These are phyloP conservation scores for Zaprionus inermis DNA, from an alignment of 1,140 invertebrate species.

Conservation along the genomic window DNA sequence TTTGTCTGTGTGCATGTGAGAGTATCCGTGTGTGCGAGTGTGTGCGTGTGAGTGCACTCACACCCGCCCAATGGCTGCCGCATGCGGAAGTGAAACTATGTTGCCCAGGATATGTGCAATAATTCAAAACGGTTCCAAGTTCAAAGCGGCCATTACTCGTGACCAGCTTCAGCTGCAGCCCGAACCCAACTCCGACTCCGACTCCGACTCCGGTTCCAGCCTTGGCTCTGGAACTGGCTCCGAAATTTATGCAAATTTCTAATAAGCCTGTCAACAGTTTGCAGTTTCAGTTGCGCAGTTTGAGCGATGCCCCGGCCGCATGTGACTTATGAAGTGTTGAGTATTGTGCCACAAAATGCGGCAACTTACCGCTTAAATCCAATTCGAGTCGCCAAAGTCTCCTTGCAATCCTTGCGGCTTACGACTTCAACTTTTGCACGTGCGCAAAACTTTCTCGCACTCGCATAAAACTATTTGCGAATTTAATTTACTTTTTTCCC, in stretches of 20 bases:
- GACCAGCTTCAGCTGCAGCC: slow-evolving; percentile 23
- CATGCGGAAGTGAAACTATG: slow-evolving; percentile 82
- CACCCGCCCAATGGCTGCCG: slow-evolving; percentile 60
- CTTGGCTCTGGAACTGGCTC: slow-evolving; percentile 7
- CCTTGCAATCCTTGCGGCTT: slow-evolving; percentile 55
- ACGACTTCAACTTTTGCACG: slow-evolving; percentile 64
- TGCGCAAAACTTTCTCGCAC: slow-evolving; percentile 61
- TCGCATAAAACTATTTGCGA: slow-evolving; percentile 31
- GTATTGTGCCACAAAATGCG: slow-evolving; percentile 48
- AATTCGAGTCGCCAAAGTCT: slow-evolving; percentile 55
- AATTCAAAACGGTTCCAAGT: slow-evolving; percentile 84
- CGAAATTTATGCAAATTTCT: slow-evolving; percentile 79
- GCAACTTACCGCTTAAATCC: slow-evolving; percentile 72
- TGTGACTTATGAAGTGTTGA: slow-evolving; percentile 80
- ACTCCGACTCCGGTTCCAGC: background rate
- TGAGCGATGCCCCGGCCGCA: slow-evolving; percentile 61
- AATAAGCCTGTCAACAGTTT: slow-evolving; percentile 83
- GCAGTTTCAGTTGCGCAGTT: slow-evolving; percentile 35
- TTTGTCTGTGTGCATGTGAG: slow-evolving; percentile 30
- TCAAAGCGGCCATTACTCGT: slow-evolving; percentile 83
- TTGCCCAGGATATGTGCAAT: slow-evolving; percentile 79
- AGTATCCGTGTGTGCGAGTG: slow-evolving; percentile 22
- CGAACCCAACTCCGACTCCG: too few relatives aligned
- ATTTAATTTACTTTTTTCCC: slow-evolving; percentile 31
- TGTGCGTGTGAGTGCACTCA: slow-evolving; percentile 23